Evolutionary conservation across 2,888 invertebrate species (phyloP).

Genomic region (Ceramica pisi): DNA sequence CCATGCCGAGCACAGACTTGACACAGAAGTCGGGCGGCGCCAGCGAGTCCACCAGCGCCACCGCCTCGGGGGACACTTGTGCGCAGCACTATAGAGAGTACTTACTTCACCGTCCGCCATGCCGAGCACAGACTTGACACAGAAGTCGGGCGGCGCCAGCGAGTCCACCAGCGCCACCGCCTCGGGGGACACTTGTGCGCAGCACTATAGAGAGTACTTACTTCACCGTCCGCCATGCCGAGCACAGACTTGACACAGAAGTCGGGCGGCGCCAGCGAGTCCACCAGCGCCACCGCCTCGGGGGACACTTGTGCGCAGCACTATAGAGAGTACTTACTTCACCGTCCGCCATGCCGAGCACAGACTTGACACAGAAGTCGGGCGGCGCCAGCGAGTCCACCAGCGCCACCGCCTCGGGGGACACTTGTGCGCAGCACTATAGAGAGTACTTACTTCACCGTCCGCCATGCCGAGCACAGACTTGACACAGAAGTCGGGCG

Average conservation of each 20-base stretch:
- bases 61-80: slow-evolving; percentile 93
- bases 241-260: slow-evolving; percentile 96
- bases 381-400: slow-evolving; percentile 96
- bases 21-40: slow-evolving; percentile 97
- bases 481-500: slow-evolving; percentile 96
- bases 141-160: slow-evolving; percentile 96
- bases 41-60: slow-evolving; percentile 94
- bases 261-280: slow-evolving; percentile 96
- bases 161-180: slow-evolving; percentile 95
- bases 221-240: slow-evolving; percentile 96
- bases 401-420: slow-evolving; percentile 94
- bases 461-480: slow-evolving; percentile 96
- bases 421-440: slow-evolving; percentile 91
- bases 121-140: slow-evolving; percentile 96
- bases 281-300: slow-evolving; percentile 95
- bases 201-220: too few relatives aligned
- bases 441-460: slow-evolving; percentile 95
- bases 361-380: slow-evolving; percentile 96
- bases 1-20: slow-evolving; percentile 95
- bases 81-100: slow-evolving; percentile 92
- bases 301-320: slow-evolving; percentile 92
- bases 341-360: slow-evolving; percentile 96
- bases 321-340: too few relatives aligned
- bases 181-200: slow-evolving; percentile 92
- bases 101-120: slow-evolving; percentile 95